These are phyloP conservation scores for Enteromius paludinosus DNA, from an alignment of 2,797 vertebrate species.

Conservation along the genomic window DNA sequence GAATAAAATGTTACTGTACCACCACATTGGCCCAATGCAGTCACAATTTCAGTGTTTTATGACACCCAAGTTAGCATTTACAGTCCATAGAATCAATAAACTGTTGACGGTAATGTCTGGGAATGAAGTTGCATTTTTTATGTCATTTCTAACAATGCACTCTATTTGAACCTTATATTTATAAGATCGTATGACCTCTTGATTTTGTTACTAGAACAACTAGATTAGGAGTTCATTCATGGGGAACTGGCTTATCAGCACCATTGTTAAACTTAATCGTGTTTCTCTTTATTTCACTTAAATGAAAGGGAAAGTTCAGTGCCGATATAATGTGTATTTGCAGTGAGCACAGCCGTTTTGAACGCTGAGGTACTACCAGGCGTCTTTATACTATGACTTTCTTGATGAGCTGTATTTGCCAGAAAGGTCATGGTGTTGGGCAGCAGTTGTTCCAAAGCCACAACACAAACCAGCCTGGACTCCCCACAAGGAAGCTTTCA, in stretches of 20 bases:
- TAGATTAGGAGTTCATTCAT: neutral
- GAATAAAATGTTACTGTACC: neutral
- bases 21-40: neutral
- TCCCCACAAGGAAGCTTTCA: no score
- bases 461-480: neutral
- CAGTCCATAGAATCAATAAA: neutral
- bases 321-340: neutral
- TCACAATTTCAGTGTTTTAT: neutral
- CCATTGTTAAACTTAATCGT: neutral
- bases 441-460: neutral
- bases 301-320: neutral
- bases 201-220: no score
- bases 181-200: neutral
- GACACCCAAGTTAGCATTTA: slow-evolving; percentile 10
- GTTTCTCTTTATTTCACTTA: slow-evolving; percentile 6
- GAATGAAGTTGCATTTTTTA: neutral
- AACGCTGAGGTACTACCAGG: neutral
- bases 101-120: neutral
- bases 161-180: neutral
- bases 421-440: neutral
- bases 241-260: neutral
- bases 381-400: neutral
- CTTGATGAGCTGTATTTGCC: neutral
- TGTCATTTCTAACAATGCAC: neutral
- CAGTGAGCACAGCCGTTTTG: neutral